phyloP scores from a whole-genome alignment of 2,888 invertebrate species.

The Artemia sp. region DNA sequence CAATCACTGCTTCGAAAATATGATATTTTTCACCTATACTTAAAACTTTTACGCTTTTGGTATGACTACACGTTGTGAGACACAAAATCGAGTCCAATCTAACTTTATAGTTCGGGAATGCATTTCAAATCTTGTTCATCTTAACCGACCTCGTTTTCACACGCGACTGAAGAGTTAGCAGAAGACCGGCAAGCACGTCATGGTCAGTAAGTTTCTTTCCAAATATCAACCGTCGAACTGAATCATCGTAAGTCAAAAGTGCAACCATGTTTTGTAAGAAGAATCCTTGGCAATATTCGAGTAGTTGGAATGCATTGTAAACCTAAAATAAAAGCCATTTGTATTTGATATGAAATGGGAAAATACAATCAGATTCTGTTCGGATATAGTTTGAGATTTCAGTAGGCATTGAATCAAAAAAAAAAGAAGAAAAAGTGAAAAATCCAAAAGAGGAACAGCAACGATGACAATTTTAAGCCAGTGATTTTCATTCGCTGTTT shows the following conservation, averaged over 20 bases:
- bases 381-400: no score
- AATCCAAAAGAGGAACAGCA: no score
- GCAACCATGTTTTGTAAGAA: conserved; percentile 84
- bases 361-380: no score
- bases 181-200: conserved; percentile 64
- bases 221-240: conserved; percentile 66
- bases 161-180: conserved; percentile 59
- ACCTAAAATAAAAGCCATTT: conserved; percentile 41
- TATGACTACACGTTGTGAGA: not conserved
- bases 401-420: no score
- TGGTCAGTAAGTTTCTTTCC: conserved; percentile 77
- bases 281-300: conserved; percentile 80
- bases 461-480: no score
- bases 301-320: conserved; percentile 63
- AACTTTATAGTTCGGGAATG: not conserved
- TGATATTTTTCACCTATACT: not conserved
- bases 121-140: conserved; percentile 15
- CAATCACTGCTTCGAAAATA: not conserved
- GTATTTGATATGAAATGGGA: no score
- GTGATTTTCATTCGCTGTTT: no score
- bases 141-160: conserved; percentile 26
- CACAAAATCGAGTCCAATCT: not conserved
- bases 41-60: not conserved
- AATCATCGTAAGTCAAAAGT: conserved; percentile 73
- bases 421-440: no score